Base-by-base conservation (phyloP, 2,797 vertebrate genomes). In the Gadopsis bispinosus region DNA sequence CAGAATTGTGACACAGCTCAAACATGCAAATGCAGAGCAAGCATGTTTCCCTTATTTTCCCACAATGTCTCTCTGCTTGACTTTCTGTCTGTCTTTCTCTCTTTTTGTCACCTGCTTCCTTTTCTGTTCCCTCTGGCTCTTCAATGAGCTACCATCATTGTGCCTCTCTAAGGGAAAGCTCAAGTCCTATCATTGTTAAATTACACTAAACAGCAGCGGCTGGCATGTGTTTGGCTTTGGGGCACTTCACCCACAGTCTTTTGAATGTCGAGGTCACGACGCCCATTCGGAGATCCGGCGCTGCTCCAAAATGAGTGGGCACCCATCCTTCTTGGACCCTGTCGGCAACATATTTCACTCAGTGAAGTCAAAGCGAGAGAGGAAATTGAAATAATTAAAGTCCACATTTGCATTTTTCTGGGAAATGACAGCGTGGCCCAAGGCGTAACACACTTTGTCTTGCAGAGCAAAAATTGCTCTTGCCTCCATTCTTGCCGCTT, bases 361-460 rank as follows among this genome's bases (percentile, higher is more conserved):
- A 58, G 17, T 74, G 33, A 63, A 86, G 77, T 71, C 77, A 82
- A 78, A 79, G 56, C 14, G 2, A 22, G 56, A 37, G 69, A 74
- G 67, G 69, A 89, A 92, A 85, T 83, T 67, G 53, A 86, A 84
- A 89, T 93, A 91, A 92, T 91, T 87, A 92, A 84, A 84, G 77
- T 83, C 66, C 68, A 83, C 78, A 90, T 91, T 91, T 91, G 87
- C 82, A 82, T 94, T 89, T 86, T 83, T 75, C 80, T 85, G 77
- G 79, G 77, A 90, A 93, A 91, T 89, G 90, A 89, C 87, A 87
- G 69, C 9, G 4, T 75, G 26, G 77, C 91, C 83, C 50, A 78
- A 87, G 86, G 87, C 83, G 26, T 26, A 71, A 60, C 70, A 61
- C 64, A 80, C 82, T 86, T 79, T 80, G 70, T 80, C 59, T 51